Percentiles rank a stretch among this genome's conserved stretches.
These are phyloP conservation scores for Telenomus remus DNA, from an alignment of 1,140 invertebrate genomes.

Conservation along the genomic window DNA sequence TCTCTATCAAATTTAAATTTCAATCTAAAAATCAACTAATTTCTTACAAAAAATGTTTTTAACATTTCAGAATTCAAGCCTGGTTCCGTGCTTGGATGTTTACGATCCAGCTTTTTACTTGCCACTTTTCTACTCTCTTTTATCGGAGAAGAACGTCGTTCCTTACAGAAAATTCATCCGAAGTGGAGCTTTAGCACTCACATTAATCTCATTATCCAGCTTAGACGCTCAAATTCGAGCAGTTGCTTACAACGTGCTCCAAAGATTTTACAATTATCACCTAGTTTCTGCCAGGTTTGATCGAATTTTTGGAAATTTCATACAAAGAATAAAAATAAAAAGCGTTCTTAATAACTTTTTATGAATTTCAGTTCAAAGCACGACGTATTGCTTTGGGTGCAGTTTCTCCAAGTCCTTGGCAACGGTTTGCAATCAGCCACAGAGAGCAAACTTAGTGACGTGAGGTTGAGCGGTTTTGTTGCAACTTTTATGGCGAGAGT, in stretches of 20 bases:
- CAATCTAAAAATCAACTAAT: background rate
- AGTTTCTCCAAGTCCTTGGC: conserved; percentile 38
- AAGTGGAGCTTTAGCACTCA: conserved; percentile 80
- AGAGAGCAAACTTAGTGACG: conserved; percentile 59
- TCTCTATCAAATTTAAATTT: conserved; percentile 3
- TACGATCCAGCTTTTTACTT: conserved; percentile 86
- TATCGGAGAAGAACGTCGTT: conserved; percentile 80
- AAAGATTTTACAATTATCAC: conserved; percentile 79
- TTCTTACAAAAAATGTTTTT: background rate
- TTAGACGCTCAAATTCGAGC: conserved; percentile 77
- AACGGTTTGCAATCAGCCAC: conserved; percentile 28
- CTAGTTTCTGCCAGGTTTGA: conserved; percentile 78
- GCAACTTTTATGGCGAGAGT: conserved; percentile 83
- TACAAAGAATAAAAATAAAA: conserved; percentile 1
- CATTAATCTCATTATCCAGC: conserved; percentile 80
- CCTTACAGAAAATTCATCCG: conserved; percentile 80
- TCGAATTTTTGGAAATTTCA: background rate
- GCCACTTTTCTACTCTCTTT: conserved; percentile 80
- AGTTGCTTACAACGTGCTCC: conserved; percentile 80
- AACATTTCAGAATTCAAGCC: conserved; percentile 19
- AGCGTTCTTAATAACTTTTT: background rate
- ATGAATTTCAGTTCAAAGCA: conserved; percentile 27
- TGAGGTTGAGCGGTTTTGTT: conserved; percentile 80
- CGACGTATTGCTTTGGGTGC: conserved; percentile 35
- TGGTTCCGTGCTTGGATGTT: conserved; percentile 60